These are phyloP conservation scores for Anneissia japonica DNA, from an alignment of 35 echinoderm and acorn worm species.

Conservation along the genomic window DNA sequence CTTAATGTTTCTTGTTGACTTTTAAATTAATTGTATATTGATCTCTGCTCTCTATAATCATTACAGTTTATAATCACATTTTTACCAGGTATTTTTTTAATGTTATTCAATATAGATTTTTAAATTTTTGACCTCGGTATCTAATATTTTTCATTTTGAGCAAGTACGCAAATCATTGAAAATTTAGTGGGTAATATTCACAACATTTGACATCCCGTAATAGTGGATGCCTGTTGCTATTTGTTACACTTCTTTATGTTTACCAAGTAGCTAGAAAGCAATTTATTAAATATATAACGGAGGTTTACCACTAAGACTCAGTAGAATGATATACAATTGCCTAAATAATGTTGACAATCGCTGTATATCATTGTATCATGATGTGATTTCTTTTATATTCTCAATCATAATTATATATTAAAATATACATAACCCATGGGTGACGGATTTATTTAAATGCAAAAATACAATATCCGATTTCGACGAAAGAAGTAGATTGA, in stretches of 20 bases:
- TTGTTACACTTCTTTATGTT: background rate
- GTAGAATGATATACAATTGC: too few relatives aligned
- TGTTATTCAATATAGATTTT: too few relatives aligned
- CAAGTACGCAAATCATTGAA: too few relatives aligned
- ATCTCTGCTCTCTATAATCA: too few relatives aligned
- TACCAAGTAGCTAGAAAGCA: background rate
- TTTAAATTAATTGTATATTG: background rate
- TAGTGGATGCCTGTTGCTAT: background rate
- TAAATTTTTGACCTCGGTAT: too few relatives aligned
- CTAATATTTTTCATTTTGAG: too few relatives aligned
- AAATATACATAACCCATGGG: background rate
- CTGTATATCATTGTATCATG: too few relatives aligned
- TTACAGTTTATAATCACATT: too few relatives aligned
- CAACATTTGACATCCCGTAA: background rate
- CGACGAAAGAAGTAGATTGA: background rate
- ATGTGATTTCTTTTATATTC: background rate
- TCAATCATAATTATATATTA: background rate
- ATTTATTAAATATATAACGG: background rate
- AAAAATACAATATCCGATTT: background rate
- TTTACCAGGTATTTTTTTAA: too few relatives aligned
- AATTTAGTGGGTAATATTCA: too few relatives aligned
- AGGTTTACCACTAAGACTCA: background rate
- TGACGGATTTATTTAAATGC: background rate
- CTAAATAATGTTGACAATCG: too few relatives aligned
- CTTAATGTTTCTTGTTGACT: background rate